Evolutionary conservation across 2,888 invertebrate genomes (phyloP), one percentile per base, ranked within the genome.

Genomic region (Drosophila anomelani): DNA sequence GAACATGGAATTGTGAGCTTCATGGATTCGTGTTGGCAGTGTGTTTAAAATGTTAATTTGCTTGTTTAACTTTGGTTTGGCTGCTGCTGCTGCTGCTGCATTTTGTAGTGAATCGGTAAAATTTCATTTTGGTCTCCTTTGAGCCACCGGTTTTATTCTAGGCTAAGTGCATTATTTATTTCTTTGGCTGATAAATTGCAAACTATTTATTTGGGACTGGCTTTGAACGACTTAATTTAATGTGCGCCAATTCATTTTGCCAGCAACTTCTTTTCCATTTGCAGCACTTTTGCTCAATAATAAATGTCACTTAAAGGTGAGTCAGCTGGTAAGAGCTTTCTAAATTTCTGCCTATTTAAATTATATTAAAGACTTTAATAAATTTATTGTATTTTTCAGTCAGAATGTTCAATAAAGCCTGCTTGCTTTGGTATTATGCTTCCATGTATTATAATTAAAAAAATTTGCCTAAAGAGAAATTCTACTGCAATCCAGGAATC

Each of bases 31-130:
- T 73, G 72, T 54, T 55, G 61, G 53, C 53, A 73, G 61, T 61
- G 70, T 55, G 70, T 69, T 70, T 70, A 60, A 70, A 70, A 70
- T 69, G 69, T 70, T 70, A 66, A 66, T 66, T 66, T 66, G 64
- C 64, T 66, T 66, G 51, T 62, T 66, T 62, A 66, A 62, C 44
- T 53, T 66, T 32, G 64, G 63, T 44, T 62, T 66, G 49, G 43
- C 41, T 60, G 61, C 39, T 64, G 61, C 36, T 51, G 43, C 36
- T 46, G 43, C 41, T 60, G 61, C 39, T 64, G 61, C 36, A 61
- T 51, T 43, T 46, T 29, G 34, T 12, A 49, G 39, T 17, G 34
- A 49, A 59, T 39, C 47, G 47, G 39, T 26, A 8, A 17, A 51
- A 61, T 39, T 55, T 53, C 36, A 53, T 53, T 53, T 29, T 3